Conservation (phyloP, 1,140 invertebrate genomes). For the Drosophila oshimai region DNA sequence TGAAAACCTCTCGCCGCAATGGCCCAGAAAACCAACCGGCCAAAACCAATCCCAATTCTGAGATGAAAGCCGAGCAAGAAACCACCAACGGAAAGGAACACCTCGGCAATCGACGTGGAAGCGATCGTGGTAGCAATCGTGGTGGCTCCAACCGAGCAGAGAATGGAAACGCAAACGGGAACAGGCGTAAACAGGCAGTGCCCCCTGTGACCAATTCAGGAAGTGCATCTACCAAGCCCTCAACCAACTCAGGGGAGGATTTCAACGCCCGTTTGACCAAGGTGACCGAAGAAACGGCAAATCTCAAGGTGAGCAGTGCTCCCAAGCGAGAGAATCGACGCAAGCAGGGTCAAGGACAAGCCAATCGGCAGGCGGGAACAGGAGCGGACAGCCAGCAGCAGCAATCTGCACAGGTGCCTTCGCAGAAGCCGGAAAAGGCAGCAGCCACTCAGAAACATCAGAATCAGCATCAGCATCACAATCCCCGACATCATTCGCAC, state of each 20-base stretch:
- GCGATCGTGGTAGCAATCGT: conserved; percentile 39
- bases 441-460: conserved; percentile 20
- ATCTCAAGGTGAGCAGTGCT: conserved; percentile 45
- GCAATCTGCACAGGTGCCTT: neutral
- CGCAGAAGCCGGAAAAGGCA: conserved; percentile 48
- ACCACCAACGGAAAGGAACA: conserved; percentile 26
- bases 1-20: conserved; percentile 33
- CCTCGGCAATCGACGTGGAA: conserved; percentile 20
- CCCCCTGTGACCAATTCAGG: neutral
- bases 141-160: conserved; percentile 27
- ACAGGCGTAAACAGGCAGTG: conserved; percentile 36
- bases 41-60: conserved; percentile 8
- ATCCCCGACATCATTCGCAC: conserved; percentile 26
- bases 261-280: conserved; percentile 54
- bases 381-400: conserved; percentile 10
- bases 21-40: conserved; percentile 18
- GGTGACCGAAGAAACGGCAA: conserved; percentile 58
- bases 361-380: neutral
- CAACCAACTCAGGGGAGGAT: conserved; percentile 32
- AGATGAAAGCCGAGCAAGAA: conserved; percentile 36
- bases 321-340: conserved; percentile 54
- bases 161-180: conserved; percentile 45
- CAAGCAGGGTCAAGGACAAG: conserved; percentile 12
- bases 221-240: neutral
- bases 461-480: conserved; percentile 29